phyloP scores from a whole-genome alignment of 2,113 vertebrate species.

The Sinocyclocheilus anophthalmus region DNA sequence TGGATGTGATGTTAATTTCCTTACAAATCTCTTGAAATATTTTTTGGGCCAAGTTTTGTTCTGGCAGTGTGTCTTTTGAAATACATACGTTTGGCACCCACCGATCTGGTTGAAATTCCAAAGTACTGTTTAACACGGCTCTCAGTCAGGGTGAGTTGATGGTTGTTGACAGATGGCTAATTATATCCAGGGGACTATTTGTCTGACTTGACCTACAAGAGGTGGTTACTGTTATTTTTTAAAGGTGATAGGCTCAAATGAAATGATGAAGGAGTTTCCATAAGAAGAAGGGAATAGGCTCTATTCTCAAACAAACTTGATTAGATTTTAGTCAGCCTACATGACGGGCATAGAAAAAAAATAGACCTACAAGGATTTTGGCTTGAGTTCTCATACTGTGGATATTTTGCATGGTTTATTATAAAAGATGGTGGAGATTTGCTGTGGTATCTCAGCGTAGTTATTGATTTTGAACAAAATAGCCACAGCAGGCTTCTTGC shows the following conservation, averaged over 20 bases:
- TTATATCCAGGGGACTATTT: slow-evolving; percentile 75
- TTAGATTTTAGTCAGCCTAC: slow-evolving; percentile 37
- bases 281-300: slow-evolving; percentile 57
- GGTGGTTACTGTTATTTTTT: slow-evolving; percentile 77
- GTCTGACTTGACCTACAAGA: slow-evolving; percentile 70
- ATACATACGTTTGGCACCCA: slow-evolving; percentile 73
- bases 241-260: slow-evolving; percentile 74
- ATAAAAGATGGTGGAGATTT: not conserved
- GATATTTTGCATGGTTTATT: not conserved
- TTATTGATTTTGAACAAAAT: not conserved
- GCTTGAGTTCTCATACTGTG: not conserved
- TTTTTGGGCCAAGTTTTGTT: slow-evolving; percentile 65
- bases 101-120: slow-evolving; percentile 66
- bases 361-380: not conserved
- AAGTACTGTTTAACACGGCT: slow-evolving; percentile 74
- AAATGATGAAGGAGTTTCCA: slow-evolving; percentile 70
- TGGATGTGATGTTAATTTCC: slow-evolving; percentile 78
- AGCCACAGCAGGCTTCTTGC: not conserved
- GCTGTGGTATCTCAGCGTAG: not conserved
- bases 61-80: slow-evolving; percentile 59
- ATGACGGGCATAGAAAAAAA: not conserved
- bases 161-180: slow-evolving; percentile 77
- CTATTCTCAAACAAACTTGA: slow-evolving; percentile 44
- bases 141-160: slow-evolving; percentile 73
- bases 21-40: slow-evolving; percentile 74